These are phyloP conservation scores for Aurelia aurita DNA, from an alignment of 30 jellyfish, hydroid and myxozoan species.

Conservation along the genomic window DNA sequence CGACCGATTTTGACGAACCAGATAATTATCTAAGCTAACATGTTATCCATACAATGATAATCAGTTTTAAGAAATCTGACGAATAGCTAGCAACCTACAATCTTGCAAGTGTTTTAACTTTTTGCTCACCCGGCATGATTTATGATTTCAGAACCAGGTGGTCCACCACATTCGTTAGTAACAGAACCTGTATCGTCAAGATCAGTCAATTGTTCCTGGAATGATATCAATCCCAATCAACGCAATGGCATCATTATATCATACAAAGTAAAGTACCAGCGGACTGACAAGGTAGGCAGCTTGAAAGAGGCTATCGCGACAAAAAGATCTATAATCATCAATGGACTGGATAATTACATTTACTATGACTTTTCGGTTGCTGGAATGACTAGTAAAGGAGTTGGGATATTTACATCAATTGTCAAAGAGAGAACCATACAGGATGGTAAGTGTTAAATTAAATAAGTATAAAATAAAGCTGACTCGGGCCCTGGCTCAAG, in stretches of 20 bases:
- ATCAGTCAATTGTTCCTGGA: conserved; percentile 23
- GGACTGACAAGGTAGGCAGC: conserved; percentile 26
- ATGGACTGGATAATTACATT: conserved; percentile 9
- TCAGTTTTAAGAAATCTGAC: no score
- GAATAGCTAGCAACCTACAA: no score
- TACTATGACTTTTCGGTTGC: conserved; percentile 46
- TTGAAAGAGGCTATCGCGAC: background rate
- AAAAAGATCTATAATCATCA: background rate
- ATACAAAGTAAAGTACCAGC: conserved; percentile 17
- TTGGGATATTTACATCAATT: conserved; percentile 23
- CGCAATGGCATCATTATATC: conserved; percentile 28
- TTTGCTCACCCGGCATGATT: no score
- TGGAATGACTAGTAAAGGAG: conserved; percentile 48
- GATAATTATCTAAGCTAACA: no score
- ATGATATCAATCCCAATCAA: conserved; percentile 7
- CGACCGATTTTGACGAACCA: no score
- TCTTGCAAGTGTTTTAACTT: no score
- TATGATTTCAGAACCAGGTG: conserved; percentile 18
- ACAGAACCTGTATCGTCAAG: conserved; percentile 12
- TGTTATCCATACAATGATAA: no score
- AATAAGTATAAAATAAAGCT: no score
- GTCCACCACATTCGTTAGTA: conserved; percentile 31
- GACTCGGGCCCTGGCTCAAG: no score
- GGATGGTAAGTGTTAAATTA: conserved; percentile 10
- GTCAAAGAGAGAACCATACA: background rate